A percentile compares a stretch with the other conserved stretches of the same genome.
Evolutionary conservation across 35 echinoderm and acorn worm genomes (phyloP).

Genomic region (Apostichopus californicus): DNA sequence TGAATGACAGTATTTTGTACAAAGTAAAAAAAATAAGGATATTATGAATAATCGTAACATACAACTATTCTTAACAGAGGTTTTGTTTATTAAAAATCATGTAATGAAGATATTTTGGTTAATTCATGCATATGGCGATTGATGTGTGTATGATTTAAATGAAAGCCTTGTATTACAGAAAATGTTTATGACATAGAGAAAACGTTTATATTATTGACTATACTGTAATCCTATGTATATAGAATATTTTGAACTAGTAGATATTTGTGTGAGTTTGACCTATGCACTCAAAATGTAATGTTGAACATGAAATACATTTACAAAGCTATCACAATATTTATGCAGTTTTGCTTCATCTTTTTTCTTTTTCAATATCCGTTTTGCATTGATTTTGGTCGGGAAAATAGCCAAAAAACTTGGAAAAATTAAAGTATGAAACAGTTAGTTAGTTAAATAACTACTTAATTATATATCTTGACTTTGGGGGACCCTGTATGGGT

Average conservation of each 20-base stretch:
- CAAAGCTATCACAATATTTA: background rate
- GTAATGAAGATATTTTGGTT: background rate
- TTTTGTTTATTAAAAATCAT: background rate
- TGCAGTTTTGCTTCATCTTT: too few species aligned
- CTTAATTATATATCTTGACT: too few species aligned
- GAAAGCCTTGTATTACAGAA: background rate
- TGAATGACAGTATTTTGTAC: background rate
- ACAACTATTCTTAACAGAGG: background rate
- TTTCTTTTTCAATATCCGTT: too few species aligned
- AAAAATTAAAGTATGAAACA: too few species aligned
- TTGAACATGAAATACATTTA: background rate
- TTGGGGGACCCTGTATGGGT: too few species aligned
- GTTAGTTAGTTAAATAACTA: too few species aligned
- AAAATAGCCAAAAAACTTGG: too few species aligned
- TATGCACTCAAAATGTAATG: background rate
- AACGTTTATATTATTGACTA: background rate
- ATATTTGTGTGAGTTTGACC: background rate
- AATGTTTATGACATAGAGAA: background rate
- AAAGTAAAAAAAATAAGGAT: background rate
- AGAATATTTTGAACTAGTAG: background rate
- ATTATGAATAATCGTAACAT: background rate
- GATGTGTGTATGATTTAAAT: background rate
- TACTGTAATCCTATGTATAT: background rate
- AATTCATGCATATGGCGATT: background rate
- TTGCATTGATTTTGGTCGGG: too few species aligned